Evolutionary conservation across 2,113 vertebrate species (phyloP).

Genomic region (Dinomys branickii): DNA sequence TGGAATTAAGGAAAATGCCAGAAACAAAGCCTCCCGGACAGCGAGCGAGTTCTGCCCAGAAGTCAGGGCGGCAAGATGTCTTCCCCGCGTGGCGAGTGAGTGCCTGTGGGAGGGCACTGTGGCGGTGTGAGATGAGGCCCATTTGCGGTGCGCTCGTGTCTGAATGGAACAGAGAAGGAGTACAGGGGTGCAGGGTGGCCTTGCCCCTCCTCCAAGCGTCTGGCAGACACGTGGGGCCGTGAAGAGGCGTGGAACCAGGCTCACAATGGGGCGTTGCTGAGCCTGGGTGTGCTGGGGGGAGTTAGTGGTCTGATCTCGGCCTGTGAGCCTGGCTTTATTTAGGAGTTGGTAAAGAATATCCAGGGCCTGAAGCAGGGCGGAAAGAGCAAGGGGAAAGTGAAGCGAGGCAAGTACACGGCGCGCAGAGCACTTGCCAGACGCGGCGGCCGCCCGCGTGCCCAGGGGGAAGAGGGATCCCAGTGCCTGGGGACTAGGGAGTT

Average conservation of each 20-base stretch:
- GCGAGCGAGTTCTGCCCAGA: constrained; percentile 24
- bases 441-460: not conserved
- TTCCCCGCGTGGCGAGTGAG: not conserved
- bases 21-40: constrained; percentile 60
- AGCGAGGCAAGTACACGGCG: not conserved
- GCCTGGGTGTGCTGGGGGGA: not conserved
- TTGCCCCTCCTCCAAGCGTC: not conserved
- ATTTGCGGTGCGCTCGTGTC: not conserved
- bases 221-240: too few species aligned
- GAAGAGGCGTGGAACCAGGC: accelerated
- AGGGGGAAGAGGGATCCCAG: not conserved
- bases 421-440: not conserved
- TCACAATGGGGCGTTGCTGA: not conserved
- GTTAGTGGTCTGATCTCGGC: not conserved
- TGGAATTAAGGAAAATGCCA: constrained; percentile 79
- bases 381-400: not conserved
- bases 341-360: not conserved
- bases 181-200: not conserved
- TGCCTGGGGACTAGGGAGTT: not conserved
- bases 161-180: not conserved
- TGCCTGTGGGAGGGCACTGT: not conserved
- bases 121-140: not conserved
- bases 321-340: not conserved
- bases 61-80: not conserved
- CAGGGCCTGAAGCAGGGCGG: not conserved